Conservation (phyloP, 2,113 vertebrate species). For the Onychorhynchus coronatus region DNA sequence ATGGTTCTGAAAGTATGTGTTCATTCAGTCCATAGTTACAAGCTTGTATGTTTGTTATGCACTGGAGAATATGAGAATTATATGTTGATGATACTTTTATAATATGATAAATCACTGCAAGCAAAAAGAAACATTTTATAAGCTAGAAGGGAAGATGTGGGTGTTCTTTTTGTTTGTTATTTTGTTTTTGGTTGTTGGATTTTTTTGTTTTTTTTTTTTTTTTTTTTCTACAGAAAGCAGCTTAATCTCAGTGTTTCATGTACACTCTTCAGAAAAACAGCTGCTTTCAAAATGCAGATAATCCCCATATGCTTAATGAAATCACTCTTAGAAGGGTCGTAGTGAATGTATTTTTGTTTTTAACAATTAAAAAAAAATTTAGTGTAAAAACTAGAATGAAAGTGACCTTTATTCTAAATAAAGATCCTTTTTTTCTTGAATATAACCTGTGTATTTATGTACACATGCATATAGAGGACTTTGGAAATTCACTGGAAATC, state of each 20-base stretch:
- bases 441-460: neutral
- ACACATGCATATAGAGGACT: neutral
- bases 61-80: slow-evolving; percentile 11
- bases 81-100: slow-evolving; percentile 47
- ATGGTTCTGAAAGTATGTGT: neutral
- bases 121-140: neutral
- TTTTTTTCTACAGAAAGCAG: neutral
- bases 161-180: too few relatives aligned
- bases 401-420: neutral
- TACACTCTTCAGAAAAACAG: neutral
- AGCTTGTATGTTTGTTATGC: neutral
- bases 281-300: slow-evolving; percentile 32
- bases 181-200: too few relatives aligned
- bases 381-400: neutral
- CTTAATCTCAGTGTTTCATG: neutral
- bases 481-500: neutral
- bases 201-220: neutral
- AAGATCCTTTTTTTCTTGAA: neutral
- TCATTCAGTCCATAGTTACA: neutral
- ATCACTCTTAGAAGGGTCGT: neutral
- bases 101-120: slow-evolving; percentile 33
- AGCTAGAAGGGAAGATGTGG: neutral
- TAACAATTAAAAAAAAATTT: neutral
- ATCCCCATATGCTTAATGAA: slow-evolving; percentile 16
- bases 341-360: slow-evolving; percentile 1